phyloP scores from a whole-genome alignment of 2,797 vertebrate genomes.

The Platyrinchus mystaceus region DNA sequence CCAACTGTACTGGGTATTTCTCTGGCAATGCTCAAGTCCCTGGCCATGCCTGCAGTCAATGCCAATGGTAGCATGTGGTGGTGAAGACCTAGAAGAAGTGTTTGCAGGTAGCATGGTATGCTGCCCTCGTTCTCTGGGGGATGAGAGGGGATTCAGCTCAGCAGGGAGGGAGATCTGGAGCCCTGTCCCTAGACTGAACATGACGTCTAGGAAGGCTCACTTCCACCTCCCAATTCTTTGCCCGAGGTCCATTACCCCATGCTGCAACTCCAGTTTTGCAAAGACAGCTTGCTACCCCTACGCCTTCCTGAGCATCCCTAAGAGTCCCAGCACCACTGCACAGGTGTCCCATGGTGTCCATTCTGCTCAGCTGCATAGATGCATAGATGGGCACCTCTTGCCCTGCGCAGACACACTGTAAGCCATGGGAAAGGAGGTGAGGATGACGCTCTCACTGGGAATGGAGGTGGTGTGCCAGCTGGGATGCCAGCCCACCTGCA shows the following conservation, averaged over 20 bases:
- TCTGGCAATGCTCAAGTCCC: not conserved
- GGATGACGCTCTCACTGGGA: not conserved
- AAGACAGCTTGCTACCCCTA: not conserved
- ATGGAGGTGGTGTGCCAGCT: accelerated
- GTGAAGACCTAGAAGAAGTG: not conserved
- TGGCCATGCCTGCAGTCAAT: accelerated
- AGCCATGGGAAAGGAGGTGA: not conserved
- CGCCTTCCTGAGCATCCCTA: not conserved
- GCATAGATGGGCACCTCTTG: not conserved
- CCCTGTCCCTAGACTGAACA: accelerated
- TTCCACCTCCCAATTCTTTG: not conserved
- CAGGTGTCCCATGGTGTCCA: accelerated
- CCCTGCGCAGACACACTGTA: accelerated
- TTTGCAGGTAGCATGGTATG: not conserved
- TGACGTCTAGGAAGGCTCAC: not conserved
- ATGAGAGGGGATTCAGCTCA: not conserved
- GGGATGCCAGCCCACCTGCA: accelerated
- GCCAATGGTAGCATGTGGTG: not conserved
- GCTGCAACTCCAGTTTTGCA: not conserved
- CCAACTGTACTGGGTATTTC: accelerated
- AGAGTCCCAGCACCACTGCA: accelerated
- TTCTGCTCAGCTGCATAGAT: accelerated
- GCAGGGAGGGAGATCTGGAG: not conserved
- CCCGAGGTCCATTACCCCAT: not conserved
- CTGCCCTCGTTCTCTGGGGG: accelerated